Evolutionary conservation across 2,888 invertebrate species (phyloP).

Genomic region (Eristalinus aeneus): DNA sequence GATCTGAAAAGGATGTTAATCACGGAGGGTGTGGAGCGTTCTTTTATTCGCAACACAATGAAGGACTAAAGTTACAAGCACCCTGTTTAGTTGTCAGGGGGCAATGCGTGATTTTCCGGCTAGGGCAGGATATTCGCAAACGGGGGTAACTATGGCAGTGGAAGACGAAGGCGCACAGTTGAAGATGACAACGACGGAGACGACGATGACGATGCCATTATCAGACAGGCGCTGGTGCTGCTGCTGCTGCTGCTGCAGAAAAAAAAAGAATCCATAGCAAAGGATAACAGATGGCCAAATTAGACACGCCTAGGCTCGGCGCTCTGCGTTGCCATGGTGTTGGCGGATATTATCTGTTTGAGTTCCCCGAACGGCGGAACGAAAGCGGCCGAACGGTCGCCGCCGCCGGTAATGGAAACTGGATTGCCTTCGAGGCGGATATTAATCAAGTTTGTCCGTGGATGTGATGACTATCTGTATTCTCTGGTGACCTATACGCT

Average conservation of each 20-base stretch:
- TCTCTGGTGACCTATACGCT: background rate
- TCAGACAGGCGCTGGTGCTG: background rate
- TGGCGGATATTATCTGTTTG: background rate
- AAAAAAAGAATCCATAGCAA: background rate
- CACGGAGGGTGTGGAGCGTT: background rate
- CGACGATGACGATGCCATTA: background rate
- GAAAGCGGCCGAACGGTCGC: background rate
- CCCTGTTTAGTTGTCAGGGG: background rate
- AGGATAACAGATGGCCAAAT: slow-evolving; percentile 1
- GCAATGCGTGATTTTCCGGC: background rate
- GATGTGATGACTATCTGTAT: background rate
- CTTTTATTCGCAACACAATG: background rate
- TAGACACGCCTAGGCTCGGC: background rate
- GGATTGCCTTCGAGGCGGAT: background rate
- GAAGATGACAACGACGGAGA: background rate
- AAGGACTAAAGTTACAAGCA: background rate
- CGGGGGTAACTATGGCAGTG: background rate
- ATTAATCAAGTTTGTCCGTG: background rate
- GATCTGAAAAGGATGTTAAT: background rate
- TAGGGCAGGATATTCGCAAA: background rate
- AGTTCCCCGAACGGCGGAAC: background rate
- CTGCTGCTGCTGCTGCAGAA: too few species aligned
- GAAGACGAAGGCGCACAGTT: background rate
- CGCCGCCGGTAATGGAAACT: background rate
- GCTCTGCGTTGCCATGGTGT: background rate